These are phyloP conservation scores for Hyposoter dolosus DNA, from an alignment of 2,888 invertebrate species.

Conservation along the genomic window DNA sequence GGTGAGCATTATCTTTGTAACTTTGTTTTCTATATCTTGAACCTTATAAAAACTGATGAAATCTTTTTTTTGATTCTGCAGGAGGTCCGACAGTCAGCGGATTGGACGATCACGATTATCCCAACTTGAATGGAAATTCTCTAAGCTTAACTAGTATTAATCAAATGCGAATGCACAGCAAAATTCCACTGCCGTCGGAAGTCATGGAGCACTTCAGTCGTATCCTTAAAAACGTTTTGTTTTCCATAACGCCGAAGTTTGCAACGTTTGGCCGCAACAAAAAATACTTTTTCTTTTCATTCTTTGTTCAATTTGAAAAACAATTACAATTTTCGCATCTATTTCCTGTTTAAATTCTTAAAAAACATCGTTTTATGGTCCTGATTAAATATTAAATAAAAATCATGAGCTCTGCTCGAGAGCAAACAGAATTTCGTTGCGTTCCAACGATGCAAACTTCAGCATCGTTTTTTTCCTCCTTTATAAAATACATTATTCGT, in stretches of 20 bases:
- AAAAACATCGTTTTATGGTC: too few relatives aligned
- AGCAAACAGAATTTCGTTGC: too few relatives aligned
- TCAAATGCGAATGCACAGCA: slow-evolving; percentile 92
- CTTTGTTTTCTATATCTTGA: not conserved
- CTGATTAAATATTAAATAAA: too few relatives aligned
- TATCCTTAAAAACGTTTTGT: slow-evolving; percentile 88
- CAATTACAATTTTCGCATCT: too few relatives aligned
- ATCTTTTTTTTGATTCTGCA: slow-evolving; percentile 79
- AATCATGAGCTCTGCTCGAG: too few relatives aligned
- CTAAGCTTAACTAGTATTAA: slow-evolving; percentile 89
- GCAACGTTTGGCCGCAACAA: too few relatives aligned
- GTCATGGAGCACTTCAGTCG: slow-evolving; percentile 97
- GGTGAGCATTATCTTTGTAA: slow-evolving; percentile 76
- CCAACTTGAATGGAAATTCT: slow-evolving; percentile 90
- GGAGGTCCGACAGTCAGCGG: slow-evolving; percentile 95
- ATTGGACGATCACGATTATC: slow-evolving; percentile 96
- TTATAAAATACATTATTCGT: not conserved
- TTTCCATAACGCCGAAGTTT: too few relatives aligned
- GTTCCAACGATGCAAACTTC: too few relatives aligned
- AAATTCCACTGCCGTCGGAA: slow-evolving; percentile 96
- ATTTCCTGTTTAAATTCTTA: too few relatives aligned
- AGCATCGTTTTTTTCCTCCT: not conserved
- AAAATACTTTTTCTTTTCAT: too few relatives aligned
- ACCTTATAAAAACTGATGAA: not conserved
- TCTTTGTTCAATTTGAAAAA: too few relatives aligned